Evolutionary conservation across 2,113 vertebrate species (phyloP).

Genomic region (Stegostoma tigrinum): DNA sequence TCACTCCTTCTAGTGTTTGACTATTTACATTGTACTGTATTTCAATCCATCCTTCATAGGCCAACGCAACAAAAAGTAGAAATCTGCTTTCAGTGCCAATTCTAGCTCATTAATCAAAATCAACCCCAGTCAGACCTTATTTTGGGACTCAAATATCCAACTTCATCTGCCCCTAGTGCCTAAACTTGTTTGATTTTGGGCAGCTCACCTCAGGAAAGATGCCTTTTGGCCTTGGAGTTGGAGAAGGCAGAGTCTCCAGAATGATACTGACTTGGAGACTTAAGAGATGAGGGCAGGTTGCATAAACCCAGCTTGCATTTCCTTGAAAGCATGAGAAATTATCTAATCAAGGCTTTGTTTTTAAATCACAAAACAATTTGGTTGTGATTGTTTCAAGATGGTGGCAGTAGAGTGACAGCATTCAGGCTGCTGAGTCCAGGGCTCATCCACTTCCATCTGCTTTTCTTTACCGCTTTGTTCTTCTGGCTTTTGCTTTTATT

Average conservation of each 20-base stretch:
- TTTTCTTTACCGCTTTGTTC: too few relatives aligned
- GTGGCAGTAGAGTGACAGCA: too few relatives aligned
- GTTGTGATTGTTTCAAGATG: too few relatives aligned
- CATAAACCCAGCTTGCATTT: not conserved
- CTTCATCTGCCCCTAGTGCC: not conserved
- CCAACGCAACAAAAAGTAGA: not conserved
- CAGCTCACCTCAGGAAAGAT: not conserved
- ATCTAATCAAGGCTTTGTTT: not conserved
- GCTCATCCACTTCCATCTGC: too few relatives aligned
- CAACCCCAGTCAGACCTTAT: not conserved
- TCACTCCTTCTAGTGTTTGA: too few relatives aligned
- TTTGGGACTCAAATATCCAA: not conserved
- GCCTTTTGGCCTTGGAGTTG: not conserved
- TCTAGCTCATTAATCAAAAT: not conserved
- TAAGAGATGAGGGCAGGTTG: not conserved
- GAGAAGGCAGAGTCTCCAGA: not conserved
- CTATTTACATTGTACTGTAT: too few relatives aligned
- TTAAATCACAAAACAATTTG: not conserved
- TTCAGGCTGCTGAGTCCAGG: too few relatives aligned
- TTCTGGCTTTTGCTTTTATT: too few relatives aligned
- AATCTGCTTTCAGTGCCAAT: not conserved
- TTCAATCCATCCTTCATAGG: not conserved
- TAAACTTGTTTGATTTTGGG: not conserved
- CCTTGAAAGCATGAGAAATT: not conserved
- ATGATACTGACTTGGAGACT: not conserved